Conservation (phyloP, 2,113 vertebrate genomes). For the Euleptes europaea region DNA sequence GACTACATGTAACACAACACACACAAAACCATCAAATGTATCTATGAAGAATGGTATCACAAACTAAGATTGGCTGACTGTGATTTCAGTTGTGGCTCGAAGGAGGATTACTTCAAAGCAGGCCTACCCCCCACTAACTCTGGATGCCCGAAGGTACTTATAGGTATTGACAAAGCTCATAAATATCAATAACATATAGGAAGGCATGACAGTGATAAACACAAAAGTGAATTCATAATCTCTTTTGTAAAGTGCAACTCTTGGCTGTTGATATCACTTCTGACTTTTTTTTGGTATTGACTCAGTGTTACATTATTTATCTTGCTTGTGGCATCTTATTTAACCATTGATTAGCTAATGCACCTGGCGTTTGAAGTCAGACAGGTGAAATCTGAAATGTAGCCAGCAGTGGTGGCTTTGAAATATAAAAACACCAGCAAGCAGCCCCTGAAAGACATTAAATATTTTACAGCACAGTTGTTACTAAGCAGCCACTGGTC, state of each 20-base stretch:
- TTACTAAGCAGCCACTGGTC: conserved; percentile 1
- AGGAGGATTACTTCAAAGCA: conserved; percentile 19
- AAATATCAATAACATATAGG: conserved; percentile 4
- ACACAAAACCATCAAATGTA: neutral
- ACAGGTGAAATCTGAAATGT: conserved; percentile 23
- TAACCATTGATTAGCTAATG: conserved; percentile 27
- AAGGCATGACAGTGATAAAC: neutral
- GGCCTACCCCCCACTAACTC: neutral
- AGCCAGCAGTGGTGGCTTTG: neutral
- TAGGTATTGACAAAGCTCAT: neutral
- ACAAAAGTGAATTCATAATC: neutral
- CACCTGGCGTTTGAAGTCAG: conserved; percentile 4
- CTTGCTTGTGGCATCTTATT: conserved; percentile 15
- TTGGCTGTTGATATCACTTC: conserved; percentile 22
- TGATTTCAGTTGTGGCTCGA: conserved; percentile 18
- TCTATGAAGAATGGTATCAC: neutral
- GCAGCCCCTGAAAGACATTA: conserved; percentile 19
- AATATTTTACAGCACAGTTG: neutral
- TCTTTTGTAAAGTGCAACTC: conserved; percentile 27
- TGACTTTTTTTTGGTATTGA: neutral
- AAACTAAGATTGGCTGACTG: neutral
- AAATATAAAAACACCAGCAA: conserved; percentile 14
- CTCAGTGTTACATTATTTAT: conserved; percentile 19
- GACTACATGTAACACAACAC: no score
- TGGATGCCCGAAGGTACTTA: neutral